phyloP scores from a whole-genome alignment of 2,113 vertebrate genomes.

The Vombatus ursinus region DNA sequence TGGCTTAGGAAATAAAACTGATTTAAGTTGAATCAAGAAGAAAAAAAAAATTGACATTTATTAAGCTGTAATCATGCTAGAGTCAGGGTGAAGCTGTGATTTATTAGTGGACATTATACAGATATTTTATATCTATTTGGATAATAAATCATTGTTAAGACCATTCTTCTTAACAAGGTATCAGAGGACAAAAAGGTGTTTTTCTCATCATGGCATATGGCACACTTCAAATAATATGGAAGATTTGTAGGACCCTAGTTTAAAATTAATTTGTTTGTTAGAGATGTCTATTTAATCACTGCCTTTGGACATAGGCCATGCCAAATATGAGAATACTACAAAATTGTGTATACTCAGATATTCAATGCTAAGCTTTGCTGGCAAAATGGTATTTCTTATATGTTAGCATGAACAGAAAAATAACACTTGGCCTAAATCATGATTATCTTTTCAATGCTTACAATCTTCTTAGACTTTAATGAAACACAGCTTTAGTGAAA shows the following conservation, averaged over 20 bases:
- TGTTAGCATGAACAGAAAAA: not conserved
- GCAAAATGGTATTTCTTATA: not conserved
- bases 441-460: not conserved
- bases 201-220: not conserved
- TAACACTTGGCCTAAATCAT: not conserved
- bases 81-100: not conserved
- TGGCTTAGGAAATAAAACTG: not conserved
- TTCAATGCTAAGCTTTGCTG: not conserved
- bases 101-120: not conserved
- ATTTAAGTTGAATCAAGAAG: conserved; percentile 6
- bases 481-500: not conserved
- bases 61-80: not conserved
- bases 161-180: not conserved
- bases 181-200: not conserved
- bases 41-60: not conserved
- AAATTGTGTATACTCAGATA: not conserved
- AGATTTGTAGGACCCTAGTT: not conserved
- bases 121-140: not conserved
- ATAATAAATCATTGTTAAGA: not conserved
- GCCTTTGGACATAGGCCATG: not conserved
- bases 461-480: conserved; percentile 11
- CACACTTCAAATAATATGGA: not conserved
- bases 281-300: not conserved
- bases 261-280: not conserved
- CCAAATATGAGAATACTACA: not conserved